phyloP scores from a whole-genome alignment of 2,797 vertebrate species.

The Lepidocolaptes lacrymiger region DNA sequence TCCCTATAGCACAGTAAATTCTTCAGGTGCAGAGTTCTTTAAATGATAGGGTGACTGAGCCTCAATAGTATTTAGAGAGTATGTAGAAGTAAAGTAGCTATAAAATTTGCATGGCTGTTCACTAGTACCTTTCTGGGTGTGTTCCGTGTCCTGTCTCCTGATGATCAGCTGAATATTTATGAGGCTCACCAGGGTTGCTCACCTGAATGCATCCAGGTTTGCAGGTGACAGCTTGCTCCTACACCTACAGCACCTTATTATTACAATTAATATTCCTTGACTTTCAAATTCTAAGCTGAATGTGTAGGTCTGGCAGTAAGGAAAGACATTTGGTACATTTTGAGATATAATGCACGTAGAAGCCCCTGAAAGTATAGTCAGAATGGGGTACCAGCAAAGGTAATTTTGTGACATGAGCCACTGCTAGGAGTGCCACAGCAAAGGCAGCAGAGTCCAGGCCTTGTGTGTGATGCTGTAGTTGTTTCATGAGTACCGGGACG shows the following conservation, averaged over 20 bases:
- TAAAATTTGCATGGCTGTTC: background rate
- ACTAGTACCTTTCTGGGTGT: background rate
- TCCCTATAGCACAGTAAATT: background rate
- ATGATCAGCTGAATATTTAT: background rate
- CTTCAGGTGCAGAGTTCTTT: background rate
- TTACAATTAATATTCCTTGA: background rate
- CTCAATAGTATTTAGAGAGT: background rate
- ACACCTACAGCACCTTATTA: background rate
- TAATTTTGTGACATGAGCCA: background rate
- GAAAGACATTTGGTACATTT: background rate
- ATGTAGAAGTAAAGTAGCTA: background rate
- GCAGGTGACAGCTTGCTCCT: background rate
- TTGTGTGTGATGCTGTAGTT: accelerated
- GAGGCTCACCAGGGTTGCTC: background rate
- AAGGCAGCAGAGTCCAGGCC: background rate
- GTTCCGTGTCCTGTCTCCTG: background rate
- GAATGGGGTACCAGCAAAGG: background rate
- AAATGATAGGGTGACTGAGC: background rate
- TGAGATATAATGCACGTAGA: background rate
- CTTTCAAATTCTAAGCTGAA: background rate
- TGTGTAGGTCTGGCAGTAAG: background rate
- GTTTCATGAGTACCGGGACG: background rate
- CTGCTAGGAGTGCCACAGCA: background rate
- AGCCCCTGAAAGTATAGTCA: background rate
- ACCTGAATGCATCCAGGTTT: background rate